Base-by-base conservation (phyloP, 2,797 vertebrate genomes). In the Arremon brunneinucha region DNA sequence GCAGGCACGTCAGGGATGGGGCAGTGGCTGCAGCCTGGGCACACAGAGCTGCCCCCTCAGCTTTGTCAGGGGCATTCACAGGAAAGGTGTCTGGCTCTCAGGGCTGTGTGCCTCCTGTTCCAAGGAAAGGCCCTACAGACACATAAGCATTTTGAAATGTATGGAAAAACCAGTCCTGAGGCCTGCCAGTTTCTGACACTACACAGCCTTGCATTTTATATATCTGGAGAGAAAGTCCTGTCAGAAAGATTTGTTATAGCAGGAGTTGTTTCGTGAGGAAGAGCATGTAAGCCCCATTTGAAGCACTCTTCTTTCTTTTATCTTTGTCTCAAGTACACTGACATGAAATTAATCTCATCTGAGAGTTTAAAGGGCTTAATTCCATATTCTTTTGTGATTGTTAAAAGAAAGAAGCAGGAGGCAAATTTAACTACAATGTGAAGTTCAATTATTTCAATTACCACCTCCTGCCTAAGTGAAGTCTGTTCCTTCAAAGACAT, bases 381-480 rank as follows among this genome's bases (percentile, higher is more conserved):
- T 95, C 49, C 70, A 52, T 84, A 96, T 95, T 96, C 91, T 96
- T 95, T 95, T 37, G 20, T 96, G 94, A 94, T 41, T 95, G 92
- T 55, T 95, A 89, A 94, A 95, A 93, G 59, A 91, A 96, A 96
- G 87, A 97, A 94, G 63, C 74, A 94, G 69, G 39, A 97, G 63
- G 59, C 89, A 97, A 97, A 96, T 94, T 97, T 93, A 96, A 94
- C 92, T 90, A 87, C 71, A 96, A 87, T 76, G 84, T 95, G 97
- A 95, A 62, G 85, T 95, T 97, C 93, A 97, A 97, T 97, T 97
- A 97, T 97, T 98, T 97, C 95, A 96, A 93, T 98, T 98, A 96
- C 91, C 96, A 96, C 94, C 88, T 97, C 84, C 95, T 97, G 94
- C 74, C 71, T 96, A 97, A 97, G 96, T 90, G 94, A 97, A 90